phyloP scores from a whole-genome alignment of 2,888 invertebrate genomes.

The Leucoma salicis region DNA sequence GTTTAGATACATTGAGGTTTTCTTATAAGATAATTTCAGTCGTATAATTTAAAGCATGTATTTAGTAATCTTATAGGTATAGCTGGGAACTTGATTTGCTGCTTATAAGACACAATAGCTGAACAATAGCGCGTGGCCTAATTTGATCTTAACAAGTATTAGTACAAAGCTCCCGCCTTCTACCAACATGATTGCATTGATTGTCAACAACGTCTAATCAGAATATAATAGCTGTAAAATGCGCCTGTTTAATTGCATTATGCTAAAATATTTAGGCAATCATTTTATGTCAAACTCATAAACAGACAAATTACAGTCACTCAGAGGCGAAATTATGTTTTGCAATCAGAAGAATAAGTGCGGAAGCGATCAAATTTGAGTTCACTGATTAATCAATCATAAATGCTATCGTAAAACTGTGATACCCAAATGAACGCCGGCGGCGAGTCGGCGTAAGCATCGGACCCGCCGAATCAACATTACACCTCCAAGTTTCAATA shows the following conservation, averaged over 20 bases:
- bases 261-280: constrained; percentile 25
- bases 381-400: constrained; percentile 70
- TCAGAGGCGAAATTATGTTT: constrained; percentile 42
- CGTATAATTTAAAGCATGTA: constrained; percentile 30
- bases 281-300: constrained; percentile 28
- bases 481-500: constrained; percentile 65
- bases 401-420: constrained; percentile 62
- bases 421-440: constrained; percentile 53
- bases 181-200: constrained; percentile 14
- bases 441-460: constrained; percentile 35
- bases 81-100: constrained; percentile 33
- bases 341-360: constrained; percentile 60
- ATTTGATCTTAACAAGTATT: constrained; percentile 31
- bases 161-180: constrained; percentile 28
- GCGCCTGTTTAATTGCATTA: constrained; percentile 21
- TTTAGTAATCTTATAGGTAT: constrained; percentile 37
- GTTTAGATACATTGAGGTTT: constrained; percentile 18
- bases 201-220: constrained; percentile 15
- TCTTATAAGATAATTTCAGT: constrained; percentile 29
- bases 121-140: constrained; percentile 36
- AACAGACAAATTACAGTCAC: constrained; percentile 36
- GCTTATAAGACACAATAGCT: constrained; percentile 36
- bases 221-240: constrained; percentile 22
- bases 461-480: constrained; percentile 44
- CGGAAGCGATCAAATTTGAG: constrained; percentile 65